Evolutionary conservation across 2,888 invertebrate genomes (phyloP).

Genomic region (Cryptophagus acutangulus): DNA sequence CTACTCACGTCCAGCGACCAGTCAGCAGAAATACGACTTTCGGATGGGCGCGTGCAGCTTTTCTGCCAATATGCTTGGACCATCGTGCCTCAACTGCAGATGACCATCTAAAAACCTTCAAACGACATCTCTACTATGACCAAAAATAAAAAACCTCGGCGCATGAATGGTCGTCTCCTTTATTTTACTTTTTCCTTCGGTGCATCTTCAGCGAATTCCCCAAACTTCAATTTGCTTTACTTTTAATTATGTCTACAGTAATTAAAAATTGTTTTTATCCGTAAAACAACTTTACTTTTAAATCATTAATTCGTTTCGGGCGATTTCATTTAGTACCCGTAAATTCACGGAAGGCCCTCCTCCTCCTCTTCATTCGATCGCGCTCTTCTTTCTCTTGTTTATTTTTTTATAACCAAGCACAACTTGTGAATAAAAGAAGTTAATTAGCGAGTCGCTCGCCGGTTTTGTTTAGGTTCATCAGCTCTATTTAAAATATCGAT

Average conservation of each 20-base stretch:
- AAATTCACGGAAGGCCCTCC: slow-evolving; percentile 13
- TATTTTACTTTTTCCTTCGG: slow-evolving; percentile 2
- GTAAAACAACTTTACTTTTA: slow-evolving; percentile 31
- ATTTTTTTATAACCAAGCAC: slow-evolving; percentile 6
- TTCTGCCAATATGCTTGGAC: slow-evolving; percentile 20
- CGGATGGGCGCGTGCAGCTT: slow-evolving; percentile 19
- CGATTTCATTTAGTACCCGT: slow-evolving; percentile 28
- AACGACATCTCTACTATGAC: neutral
- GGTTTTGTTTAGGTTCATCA: too few relatives aligned
- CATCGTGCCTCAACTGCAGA: slow-evolving; percentile 18
- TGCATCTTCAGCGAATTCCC: neutral
- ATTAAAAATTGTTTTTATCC: slow-evolving; percentile 28
- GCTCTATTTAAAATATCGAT: too few relatives aligned
- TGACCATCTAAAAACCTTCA: slow-evolving; percentile 6
- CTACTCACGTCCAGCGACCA: slow-evolving; percentile 23
- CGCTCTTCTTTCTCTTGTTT: neutral
- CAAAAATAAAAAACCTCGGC: too few relatives aligned
- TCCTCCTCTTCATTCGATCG: neutral
- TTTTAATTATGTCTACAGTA: slow-evolving; percentile 18
- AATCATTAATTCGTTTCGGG: slow-evolving; percentile 35
- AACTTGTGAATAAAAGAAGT: slow-evolving; percentile 26
- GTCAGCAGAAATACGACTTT: slow-evolving; percentile 23
- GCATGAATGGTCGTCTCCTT: too few relatives aligned
- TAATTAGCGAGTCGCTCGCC: slow-evolving; percentile 26
- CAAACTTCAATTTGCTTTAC: neutral